Base-by-base conservation (phyloP, 2,888 invertebrate species). In the Napeogenes sylphis region DNA sequence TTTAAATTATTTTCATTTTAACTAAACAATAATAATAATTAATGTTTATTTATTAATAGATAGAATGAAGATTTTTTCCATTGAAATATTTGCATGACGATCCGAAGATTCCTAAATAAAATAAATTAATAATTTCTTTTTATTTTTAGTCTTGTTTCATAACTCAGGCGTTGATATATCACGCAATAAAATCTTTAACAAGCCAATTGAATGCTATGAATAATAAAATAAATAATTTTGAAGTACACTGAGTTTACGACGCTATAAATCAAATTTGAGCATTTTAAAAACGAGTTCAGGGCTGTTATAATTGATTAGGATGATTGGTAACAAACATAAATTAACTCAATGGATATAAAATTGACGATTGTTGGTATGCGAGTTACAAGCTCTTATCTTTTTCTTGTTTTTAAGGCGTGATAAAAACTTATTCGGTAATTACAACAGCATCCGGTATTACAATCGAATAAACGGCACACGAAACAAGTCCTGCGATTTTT, bases 311-410 rank as follows among this genome's bases (percentile, higher is more conserved):
- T 73, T 74, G 72, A 70, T 71, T 71, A 69, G 68, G 72, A 73
- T 72, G 74, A 76, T 76, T 76, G 74, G 68, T 70, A 65, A 67
- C 58, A 64, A 68, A 64, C 65, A 70, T 73, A 74, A 76, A 75
- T 79, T 76, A 75, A 72, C 74, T 74, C 74, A 79, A 77, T 74
- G 70, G 72, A 68, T 70, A 63, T 55, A 70, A 68, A 71, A 71
- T 70, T 62, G 69, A 68, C 67, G 65, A 62, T 65, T 65, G 65
- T 46, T 65, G 45, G 55, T 58, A 60, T 56, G 55, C 45, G 59
- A 61, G 56, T 56, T 47, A 4, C n/a, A 45, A 35, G 58, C 45
- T 14, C 2, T 47, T 33, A 12, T 47, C 47, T 8, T 12, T 14
- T 14, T 47, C 4, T 46, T 53, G 4, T 38, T 54, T 14, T 47